Evolutionary conservation across 2,888 invertebrate species (phyloP), one percentile per base, ranked within the genome.

Genomic region (Rotaria sp.): DNA sequence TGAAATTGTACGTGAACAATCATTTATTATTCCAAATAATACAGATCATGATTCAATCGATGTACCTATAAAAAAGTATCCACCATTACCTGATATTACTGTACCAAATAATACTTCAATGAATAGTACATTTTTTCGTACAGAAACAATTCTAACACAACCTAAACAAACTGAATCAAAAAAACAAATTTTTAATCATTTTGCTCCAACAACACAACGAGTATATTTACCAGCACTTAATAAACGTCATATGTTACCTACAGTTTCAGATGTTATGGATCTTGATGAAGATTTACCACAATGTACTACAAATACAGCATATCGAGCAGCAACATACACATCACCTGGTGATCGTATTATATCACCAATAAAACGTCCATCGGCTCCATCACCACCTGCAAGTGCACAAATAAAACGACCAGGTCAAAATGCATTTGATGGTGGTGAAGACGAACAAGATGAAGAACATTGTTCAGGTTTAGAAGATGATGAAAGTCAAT

Each of bases 361-460:
- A 35, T 86, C 86, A 18, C 86, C 86, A 26, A 86, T 86, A 7
- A 86, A 86, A 50, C 86, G 86, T 13, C 86, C 86, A 18, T 85
- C 85, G 0, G 86, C 86, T 35, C 86, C 86, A 24, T 85, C 85
- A 15, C 86, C 86, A 13, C 80, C 86, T 15, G 8, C 85, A 41
- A 86, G 86, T 80, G 86, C 86, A 24, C 52, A 80, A n/a, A 41
- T 74, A 21, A 55, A 38, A 80, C 85, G 52, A 41, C 48, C 35
- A 24, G 15, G 35, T 67, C 67, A 67, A 67, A 67, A 35, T 21
- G 21, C 35, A 15, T 67, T 67, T 38, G 35, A 18, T 18, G 67
- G 21, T 21, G 67, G 21, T 35, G 35, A 35, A 18, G 35, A 67
- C 4, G 67, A 38, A 35, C 67, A 35, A 21, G 35, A 67, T 38